Evolutionary conservation across 2,113 vertebrate species (phyloP).

Genomic region (Xyliphius kryptos): DNA sequence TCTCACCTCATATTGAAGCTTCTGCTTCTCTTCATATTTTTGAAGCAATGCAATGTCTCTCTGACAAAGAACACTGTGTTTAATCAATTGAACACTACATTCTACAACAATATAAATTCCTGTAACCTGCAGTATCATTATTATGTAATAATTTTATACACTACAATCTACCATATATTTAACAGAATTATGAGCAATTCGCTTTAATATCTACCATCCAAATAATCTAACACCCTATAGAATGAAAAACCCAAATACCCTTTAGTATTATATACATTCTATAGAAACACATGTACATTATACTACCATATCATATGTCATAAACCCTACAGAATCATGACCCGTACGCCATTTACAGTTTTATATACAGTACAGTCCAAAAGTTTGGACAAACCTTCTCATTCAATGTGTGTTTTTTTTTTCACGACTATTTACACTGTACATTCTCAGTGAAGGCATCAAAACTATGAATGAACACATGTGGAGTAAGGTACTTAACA

Average conservation of each 20-base stretch:
- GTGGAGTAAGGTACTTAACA: no score
- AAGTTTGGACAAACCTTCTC: no score
- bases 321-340: neutral
- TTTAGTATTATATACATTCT: neutral
- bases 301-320: neutral
- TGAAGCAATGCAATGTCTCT: constrained; percentile 34
- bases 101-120: neutral
- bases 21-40: constrained; percentile 20
- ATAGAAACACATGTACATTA: no score
- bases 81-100: neutral
- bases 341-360: neutral
- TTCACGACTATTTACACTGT: no score
- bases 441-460: no score
- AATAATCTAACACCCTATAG: neutral
- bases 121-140: neutral
- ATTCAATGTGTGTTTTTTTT: no score
- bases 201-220: no score
- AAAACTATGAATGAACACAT: no score
- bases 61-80: constrained; percentile 7
- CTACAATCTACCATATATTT: no score
- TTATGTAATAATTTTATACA: no score
- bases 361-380: no score
- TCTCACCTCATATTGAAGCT: constrained; percentile 28
- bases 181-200: no score
- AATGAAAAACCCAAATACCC: neutral